Conservation (phyloP, 2,888 invertebrate species). For the Melipona bicolor region DNA sequence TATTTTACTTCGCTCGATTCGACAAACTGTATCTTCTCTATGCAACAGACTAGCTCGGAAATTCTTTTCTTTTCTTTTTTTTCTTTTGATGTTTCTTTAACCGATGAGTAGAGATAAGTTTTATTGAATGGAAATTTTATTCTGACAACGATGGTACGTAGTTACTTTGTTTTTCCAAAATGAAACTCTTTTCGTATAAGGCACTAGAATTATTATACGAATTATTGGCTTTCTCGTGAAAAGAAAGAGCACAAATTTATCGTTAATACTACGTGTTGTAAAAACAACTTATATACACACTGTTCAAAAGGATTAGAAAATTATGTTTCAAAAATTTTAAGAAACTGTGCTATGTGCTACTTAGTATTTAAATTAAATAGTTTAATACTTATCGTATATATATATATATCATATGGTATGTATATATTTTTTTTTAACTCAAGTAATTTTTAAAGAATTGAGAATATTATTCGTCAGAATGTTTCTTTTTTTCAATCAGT, state of each 20-base stretch:
- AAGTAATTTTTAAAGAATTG: not conserved
- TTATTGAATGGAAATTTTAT: not conserved
- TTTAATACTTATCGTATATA: not conserved
- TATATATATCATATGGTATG: not conserved
- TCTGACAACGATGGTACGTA: not conserved
- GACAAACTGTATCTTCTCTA: not conserved
- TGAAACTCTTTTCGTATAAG: not conserved
- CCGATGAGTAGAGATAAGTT: not conserved
- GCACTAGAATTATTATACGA: conserved; percentile 2
- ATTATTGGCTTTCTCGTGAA: not conserved
- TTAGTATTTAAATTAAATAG: not conserved
- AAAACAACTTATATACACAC: not conserved
- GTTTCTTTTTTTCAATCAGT: not conserved
- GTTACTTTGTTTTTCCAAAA: not conserved
- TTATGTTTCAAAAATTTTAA: not conserved
- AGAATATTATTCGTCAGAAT: not conserved
- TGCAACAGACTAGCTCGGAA: not conserved
- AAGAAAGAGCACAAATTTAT: not conserved
- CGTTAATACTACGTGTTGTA: not conserved
- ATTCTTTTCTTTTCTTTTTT: too few relatives aligned
- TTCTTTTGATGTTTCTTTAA: not conserved
- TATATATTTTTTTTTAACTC: not conserved
- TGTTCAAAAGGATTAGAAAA: not conserved
- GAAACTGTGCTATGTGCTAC: not conserved
- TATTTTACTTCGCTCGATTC: not conserved